Evolutionary conservation across 1,140 invertebrate genomes (phyloP).

Genomic region (Psilanteris sp.): DNA sequence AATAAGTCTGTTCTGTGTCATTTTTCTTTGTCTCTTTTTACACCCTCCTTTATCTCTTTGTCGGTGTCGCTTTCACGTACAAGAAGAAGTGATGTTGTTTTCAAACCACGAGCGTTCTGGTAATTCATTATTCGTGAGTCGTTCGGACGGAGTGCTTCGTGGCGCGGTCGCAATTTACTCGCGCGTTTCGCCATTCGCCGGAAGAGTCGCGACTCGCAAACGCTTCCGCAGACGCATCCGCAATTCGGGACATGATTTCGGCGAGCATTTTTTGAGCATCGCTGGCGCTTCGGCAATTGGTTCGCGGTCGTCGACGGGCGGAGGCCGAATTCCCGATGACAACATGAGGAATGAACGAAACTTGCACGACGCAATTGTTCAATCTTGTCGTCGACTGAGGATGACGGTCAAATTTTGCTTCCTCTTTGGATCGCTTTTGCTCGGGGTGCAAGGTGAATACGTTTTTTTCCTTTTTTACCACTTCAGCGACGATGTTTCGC

Average conservation of each 20-base stretch:
- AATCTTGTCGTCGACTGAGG: background rate
- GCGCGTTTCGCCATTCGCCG: slow-evolving; percentile 6
- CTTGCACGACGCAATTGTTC: background rate
- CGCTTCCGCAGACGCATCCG: slow-evolving; percentile 3
- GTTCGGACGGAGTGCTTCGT: slow-evolving; percentile 43
- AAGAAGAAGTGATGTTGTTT: slow-evolving; percentile 60
- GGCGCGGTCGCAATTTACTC: slow-evolving; percentile 47
- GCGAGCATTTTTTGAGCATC: background rate
- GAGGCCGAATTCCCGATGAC: slow-evolving; percentile 25
- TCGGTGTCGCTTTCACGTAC: slow-evolving; percentile 53
- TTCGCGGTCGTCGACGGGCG: too few relatives aligned
- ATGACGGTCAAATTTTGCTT: slow-evolving; percentile 10
- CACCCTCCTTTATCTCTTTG: slow-evolving; percentile 58
- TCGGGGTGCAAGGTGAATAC: slow-evolving; percentile 13
- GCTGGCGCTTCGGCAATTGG: too few relatives aligned
- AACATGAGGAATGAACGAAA: slow-evolving; percentile 35
- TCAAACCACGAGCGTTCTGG: slow-evolving; percentile 57
- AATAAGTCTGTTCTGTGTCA: slow-evolving; percentile 51
- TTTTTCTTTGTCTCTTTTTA: slow-evolving; percentile 58
- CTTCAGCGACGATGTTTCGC: too few relatives aligned
- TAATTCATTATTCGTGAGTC: slow-evolving; percentile 63
- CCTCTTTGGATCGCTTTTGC: slow-evolving; percentile 1
- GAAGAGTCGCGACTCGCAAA: slow-evolving; percentile 29
- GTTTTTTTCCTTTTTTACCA: too few relatives aligned
- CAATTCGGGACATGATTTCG: slow-evolving; percentile 31